Percentiles rank a stretch among this genome's conserved stretches.
These are phyloP conservation scores for Podargus strigoides DNA, from an alignment of 2,797 vertebrate species.

Conservation along the genomic window DNA sequence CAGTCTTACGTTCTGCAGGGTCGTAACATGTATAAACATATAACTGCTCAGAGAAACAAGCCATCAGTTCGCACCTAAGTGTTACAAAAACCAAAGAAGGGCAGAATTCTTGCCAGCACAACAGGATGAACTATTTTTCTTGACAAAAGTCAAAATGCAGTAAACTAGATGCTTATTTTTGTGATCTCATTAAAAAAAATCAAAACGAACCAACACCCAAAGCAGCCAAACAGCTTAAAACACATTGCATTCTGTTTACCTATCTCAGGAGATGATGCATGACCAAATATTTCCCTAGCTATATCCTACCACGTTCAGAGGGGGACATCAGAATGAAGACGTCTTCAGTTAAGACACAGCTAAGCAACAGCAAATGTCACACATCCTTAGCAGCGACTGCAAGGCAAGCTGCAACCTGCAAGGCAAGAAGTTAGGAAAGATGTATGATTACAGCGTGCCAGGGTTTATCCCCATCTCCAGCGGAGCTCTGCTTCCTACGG, in stretches of 20 bases:
- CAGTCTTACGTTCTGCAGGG: neutral
- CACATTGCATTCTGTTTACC: neutral
- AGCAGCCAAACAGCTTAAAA: neutral
- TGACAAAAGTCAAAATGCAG: neutral
- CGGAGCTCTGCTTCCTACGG: accelerated
- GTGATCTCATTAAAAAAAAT: neutral
- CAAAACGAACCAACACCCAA: neutral
- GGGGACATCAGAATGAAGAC: neutral
- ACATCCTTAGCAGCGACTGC: neutral
- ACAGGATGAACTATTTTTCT: neutral
- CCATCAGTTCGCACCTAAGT: neutral
- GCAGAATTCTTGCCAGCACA: neutral
- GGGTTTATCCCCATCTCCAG: neutral
- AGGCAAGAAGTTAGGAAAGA: neutral
- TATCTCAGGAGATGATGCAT: conserved; percentile 29
- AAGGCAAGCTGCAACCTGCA: conserved; percentile 4
- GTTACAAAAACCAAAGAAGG: neutral
- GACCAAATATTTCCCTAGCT: conserved; percentile 25
- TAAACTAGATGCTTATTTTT: neutral
- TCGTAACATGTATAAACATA: accelerated
- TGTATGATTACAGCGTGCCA: accelerated
- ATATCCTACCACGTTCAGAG: conserved; percentile 50
- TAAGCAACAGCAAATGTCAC: neutral
- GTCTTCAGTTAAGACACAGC: neutral
- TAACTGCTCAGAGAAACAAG: neutral